A percentile compares a stretch with the other conserved stretches of the same genome.
These are phyloP conservation scores for Gastrophysa polygoni DNA, from an alignment of 2,888 invertebrate genomes.

Conservation along the genomic window DNA sequence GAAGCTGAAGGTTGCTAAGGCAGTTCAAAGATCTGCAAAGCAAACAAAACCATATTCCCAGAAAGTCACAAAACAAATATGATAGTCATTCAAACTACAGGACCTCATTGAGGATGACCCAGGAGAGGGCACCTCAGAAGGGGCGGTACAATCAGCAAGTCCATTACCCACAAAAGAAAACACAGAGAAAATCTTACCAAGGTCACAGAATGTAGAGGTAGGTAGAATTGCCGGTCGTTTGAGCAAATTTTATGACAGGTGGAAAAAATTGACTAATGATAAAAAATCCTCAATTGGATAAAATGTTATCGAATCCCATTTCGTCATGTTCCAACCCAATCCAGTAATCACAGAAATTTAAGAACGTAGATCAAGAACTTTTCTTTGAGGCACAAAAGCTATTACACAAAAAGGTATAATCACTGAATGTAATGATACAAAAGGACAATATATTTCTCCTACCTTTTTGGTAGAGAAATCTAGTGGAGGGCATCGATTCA, in stretches of 20 bases:
- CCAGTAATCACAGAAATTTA: neutral
- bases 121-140: neutral
- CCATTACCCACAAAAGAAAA: neutral
- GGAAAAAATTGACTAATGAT: neutral
- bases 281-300: conserved; percentile 6
- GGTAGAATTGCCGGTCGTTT: neutral
- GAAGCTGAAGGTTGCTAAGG: too few relatives aligned
- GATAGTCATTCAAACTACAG: neutral
- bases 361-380: neutral
- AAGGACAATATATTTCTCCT: conserved; percentile 5
- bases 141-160: neutral
- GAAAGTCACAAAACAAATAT: neutral
- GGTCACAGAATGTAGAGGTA: neutral
- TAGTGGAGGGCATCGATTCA: conserved; percentile 25
- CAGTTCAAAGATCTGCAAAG: neutral
- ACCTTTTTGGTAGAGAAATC: conserved; percentile 27
- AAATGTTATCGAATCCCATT: conserved; percentile 9
- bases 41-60: neutral
- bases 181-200: neutral
- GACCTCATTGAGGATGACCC: neutral
- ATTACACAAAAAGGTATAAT: neutral
- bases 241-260: neutral
- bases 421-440: neutral
- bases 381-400: neutral
- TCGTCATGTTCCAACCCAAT: neutral